Conservation (phyloP, 2,888 invertebrate genomes). For the Euzetes globulus region DNA sequence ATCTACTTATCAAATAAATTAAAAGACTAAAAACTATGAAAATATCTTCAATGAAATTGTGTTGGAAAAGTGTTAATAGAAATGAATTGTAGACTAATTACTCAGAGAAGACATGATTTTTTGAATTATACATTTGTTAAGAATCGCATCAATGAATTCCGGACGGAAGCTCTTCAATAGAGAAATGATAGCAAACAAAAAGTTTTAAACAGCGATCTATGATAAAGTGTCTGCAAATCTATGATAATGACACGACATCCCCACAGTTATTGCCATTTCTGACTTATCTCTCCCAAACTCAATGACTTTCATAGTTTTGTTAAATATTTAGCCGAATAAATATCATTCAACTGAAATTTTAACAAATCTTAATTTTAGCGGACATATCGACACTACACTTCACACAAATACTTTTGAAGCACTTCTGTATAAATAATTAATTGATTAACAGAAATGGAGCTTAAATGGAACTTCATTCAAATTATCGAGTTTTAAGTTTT, state of each 20-base stretch:
- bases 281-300: background rate
- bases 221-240: background rate
- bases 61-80: background rate
- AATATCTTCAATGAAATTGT: background rate
- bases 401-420: no score
- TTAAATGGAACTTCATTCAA: no score
- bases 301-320: no score
- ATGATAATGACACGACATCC: conserved; percentile 26
- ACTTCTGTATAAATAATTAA: no score
- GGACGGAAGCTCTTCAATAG: conserved; percentile 16
- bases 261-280: conserved; percentile 9
- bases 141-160: conserved; percentile 24
- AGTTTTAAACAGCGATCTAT: background rate
- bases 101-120: background rate
- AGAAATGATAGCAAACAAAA: conserved; percentile 28
- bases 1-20: conserved; percentile 9
- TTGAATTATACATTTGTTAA: background rate
- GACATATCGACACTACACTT: no score
- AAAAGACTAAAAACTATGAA: background rate
- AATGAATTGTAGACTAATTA: background rate
- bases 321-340: no score
- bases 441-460: no score
- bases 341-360: no score
- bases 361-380: no score
- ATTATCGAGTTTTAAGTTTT: no score